Conservation (phyloP, 1,140 invertebrate genomes). For the Philotrypesis tridentata region DNA sequence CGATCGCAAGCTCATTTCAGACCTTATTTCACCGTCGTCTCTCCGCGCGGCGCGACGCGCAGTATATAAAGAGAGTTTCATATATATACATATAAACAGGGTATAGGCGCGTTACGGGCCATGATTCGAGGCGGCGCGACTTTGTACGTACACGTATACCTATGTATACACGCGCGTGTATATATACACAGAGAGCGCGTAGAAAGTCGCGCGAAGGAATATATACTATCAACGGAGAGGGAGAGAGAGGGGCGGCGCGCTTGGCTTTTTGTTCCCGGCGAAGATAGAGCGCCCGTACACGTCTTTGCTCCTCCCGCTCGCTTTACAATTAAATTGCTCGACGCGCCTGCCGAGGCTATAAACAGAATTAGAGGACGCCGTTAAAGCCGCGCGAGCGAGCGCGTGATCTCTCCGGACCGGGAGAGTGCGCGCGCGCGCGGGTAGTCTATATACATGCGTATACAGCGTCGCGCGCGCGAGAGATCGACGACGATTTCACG, state of each 20-base stretch:
- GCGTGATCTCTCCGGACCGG: conserved; percentile 49
- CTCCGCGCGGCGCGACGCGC: no score
- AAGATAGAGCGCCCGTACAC: background rate
- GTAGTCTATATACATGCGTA: background rate
- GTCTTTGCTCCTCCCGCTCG: conserved; percentile 2
- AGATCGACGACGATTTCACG: background rate
- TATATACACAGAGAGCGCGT: background rate
- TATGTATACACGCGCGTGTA: no score
- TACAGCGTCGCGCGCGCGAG: no score
- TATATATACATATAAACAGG: no score
- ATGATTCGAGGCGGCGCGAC: conserved; percentile 13
- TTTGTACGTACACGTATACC: no score
- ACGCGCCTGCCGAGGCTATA: conserved; percentile 22
- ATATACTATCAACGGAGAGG: no score
- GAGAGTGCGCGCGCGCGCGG: background rate
- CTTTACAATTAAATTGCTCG: conserved; percentile 47
- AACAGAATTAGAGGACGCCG: conserved; percentile 44
- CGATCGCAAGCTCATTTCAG: background rate
- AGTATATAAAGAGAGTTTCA: conserved; percentile 53
- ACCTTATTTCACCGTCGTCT: conserved; percentile 8
- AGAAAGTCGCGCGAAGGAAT: conserved; percentile 4
- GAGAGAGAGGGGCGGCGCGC: background rate
- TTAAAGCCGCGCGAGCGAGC: conserved; percentile 9
- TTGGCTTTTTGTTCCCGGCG: background rate
- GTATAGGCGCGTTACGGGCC: conserved; percentile 25